phyloP scores from a whole-genome alignment of 2,113 vertebrate genomes.

The Stegostoma tigrinum region DNA sequence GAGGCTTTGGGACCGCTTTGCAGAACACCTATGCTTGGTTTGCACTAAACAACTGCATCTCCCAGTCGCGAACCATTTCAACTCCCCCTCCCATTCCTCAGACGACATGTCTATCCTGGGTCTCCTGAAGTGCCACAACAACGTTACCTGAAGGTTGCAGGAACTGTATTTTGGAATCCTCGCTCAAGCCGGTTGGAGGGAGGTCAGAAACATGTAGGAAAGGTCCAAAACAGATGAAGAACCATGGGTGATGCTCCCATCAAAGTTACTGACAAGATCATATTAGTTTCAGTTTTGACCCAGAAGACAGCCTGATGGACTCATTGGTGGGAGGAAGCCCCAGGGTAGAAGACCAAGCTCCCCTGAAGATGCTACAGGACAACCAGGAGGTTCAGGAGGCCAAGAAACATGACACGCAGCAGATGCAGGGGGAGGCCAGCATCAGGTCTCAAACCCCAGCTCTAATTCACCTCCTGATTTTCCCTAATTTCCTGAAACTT shows the following conservation, averaged over 20 bases:
- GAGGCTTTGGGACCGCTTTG: too few relatives aligned
- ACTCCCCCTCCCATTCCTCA: too few relatives aligned
- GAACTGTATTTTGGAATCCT: background rate
- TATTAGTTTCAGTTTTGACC: background rate
- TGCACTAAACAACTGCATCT: too few relatives aligned
- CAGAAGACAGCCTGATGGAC: background rate
- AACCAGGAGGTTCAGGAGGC: background rate
- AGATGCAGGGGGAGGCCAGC: background rate
- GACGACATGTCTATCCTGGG: too few relatives aligned
- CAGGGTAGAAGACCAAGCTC: background rate
- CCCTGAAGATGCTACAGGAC: background rate
- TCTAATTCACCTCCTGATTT: background rate
- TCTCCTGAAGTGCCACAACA: too few relatives aligned
- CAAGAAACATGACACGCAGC: background rate
- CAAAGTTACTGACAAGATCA: background rate
- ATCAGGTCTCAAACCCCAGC: background rate
- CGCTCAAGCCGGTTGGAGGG: too few relatives aligned
- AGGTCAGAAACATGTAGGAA: background rate
- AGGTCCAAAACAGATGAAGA: background rate
- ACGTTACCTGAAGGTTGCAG: too few relatives aligned
- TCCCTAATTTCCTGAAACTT: background rate
- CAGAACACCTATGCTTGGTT: too few relatives aligned
- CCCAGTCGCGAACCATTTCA: too few relatives aligned
- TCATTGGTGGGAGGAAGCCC: background rate
- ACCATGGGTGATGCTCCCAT: background rate